Evolutionary conservation across 2,888 invertebrate genomes (phyloP), one percentile per base, ranked within the genome.

Genomic region (Ctenicera cuprea): DNA sequence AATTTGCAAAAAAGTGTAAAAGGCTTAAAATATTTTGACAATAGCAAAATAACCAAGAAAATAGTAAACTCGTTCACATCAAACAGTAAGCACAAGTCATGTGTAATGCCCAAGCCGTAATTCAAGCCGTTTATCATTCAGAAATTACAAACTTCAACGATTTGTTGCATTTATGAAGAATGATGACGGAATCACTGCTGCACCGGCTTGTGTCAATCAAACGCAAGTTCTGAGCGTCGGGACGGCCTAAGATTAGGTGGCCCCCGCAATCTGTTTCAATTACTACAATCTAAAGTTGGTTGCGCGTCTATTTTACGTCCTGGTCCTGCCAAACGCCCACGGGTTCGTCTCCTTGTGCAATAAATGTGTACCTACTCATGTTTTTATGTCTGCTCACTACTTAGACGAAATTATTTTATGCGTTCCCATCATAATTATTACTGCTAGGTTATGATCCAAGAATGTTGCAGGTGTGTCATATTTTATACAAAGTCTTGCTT

Each of bases 101-200:
- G 18, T 20, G 74, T 78, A 77, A 70, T 79, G 78, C 77, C 79
- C 76, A 71, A 54, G 68, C 70, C 73, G 74, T 77, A 81, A 81
- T 80, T 77, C 76, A 43, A 68, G 59, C 72, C 74, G 79, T 80
- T 75, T 75, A 81, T 82, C 82, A 82, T 77, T 59, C 52, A 69
- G 76, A 74, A 75, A 71, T 73, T 77, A 74, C 74, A 75, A 74
- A 74, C 79, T 75, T 74, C 77, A 77, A 76, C 80, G 79, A 80
- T 82, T 82, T 80, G 81, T 79, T 79, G 79, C 77, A 74, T 70
- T 80, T 82, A 79, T 79, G 79, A 77, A 75, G 79, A 80, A 69
- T 79, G 79, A 79, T 79, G 80, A 79, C 73, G 74, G 76, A 71
- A 68, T 54, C 76, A 78, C 80, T 78, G 77, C 75, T 75, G 70